Percentiles rank a stretch among this genome's conserved stretches.
phyloP scores from a whole-genome alignment of 2,888 invertebrate genomes.

The Ferrisia virgata region DNA sequence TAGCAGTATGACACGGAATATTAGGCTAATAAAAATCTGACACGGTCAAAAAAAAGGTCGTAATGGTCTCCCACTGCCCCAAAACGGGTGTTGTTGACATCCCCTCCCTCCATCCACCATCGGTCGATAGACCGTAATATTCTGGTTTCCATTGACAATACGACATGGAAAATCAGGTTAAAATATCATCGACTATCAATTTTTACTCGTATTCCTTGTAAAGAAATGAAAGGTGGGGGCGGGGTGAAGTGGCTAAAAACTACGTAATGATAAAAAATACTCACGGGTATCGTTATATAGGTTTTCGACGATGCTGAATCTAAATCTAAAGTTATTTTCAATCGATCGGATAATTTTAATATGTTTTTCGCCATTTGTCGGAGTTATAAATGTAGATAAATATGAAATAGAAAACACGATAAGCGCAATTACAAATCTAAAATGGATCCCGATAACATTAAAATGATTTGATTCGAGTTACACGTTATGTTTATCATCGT shows the following conservation, averaged over 20 bases:
- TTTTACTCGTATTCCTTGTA: too few species aligned
- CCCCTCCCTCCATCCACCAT: too few species aligned
- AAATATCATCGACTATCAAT: neutral
- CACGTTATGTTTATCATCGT: neutral
- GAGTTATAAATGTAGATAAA: neutral
- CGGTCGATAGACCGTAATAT: too few species aligned
- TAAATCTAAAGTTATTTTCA: neutral
- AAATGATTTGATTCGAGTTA: neutral
- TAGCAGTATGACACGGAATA: too few species aligned
- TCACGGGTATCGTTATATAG: neutral
- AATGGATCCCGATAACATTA: neutral
- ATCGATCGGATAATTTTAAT: neutral
- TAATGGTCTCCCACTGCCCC: too few species aligned
- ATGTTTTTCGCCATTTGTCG: neutral
- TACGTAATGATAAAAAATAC: neutral
- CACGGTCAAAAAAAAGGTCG: too few species aligned
- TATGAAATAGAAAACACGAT: neutral
- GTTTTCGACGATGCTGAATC: neutral
- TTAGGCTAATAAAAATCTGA: too few species aligned
- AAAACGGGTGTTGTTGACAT: too few species aligned
- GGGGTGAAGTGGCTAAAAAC: neutral
- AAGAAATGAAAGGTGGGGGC: neutral
- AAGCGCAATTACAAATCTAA: neutral
- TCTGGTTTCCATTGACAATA: too few species aligned
- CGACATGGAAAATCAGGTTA: too few species aligned